These are phyloP conservation scores for Stomorhina lunata DNA, from an alignment of 2,888 invertebrate genomes.

Conservation along the genomic window DNA sequence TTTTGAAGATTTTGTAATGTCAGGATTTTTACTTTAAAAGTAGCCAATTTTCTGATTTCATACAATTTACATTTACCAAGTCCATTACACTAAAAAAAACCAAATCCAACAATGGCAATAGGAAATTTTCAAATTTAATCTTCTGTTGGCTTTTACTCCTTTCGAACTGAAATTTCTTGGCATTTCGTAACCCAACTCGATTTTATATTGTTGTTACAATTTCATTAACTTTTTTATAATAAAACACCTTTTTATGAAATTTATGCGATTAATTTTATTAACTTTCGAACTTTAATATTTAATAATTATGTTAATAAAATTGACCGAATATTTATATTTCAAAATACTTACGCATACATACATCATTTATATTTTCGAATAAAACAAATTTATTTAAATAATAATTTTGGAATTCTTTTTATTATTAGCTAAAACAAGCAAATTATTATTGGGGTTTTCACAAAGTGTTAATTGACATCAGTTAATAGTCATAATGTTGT, in stretches of 20 bases:
- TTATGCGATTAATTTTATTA: conserved; percentile 26
- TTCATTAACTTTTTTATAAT: conserved; percentile 5
- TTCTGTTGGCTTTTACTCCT: no score
- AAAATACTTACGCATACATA: background rate
- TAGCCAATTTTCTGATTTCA: no score
- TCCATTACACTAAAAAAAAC: no score
- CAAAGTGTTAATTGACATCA: no score
- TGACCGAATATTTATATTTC: conserved; percentile 17
- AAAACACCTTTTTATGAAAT: background rate
- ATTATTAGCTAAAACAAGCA: background rate
- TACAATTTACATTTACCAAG: no score
- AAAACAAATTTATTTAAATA: background rate
- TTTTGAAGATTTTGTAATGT: background rate
- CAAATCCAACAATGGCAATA: no score
- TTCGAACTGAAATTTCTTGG: no score
- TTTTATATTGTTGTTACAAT: conserved; percentile 22
- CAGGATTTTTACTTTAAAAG: background rate
- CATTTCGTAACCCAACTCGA: background rate
- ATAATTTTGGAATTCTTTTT: background rate
- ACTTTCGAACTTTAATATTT: background rate
- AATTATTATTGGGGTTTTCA: no score
- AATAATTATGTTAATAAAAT: conserved; percentile 26
- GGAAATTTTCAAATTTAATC: no score
- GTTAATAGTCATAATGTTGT: no score
- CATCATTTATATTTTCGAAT: background rate